These are phyloP conservation scores for Coregonus ussuriensis DNA, from an alignment of 2,797 vertebrate species.

Conservation along the genomic window DNA sequence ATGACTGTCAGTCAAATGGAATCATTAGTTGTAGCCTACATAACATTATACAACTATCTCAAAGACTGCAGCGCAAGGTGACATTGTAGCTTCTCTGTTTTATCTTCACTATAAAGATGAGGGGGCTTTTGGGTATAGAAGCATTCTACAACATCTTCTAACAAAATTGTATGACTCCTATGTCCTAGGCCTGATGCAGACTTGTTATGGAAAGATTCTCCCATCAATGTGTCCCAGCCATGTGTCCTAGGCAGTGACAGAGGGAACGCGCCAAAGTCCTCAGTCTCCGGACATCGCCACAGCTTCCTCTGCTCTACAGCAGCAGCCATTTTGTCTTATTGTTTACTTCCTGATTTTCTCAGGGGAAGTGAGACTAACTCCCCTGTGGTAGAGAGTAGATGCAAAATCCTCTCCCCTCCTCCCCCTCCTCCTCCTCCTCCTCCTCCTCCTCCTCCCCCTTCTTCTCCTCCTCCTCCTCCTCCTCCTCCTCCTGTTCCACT, in stretches of 20 bases:
- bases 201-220: background rate
- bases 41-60: background rate
- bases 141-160: background rate
- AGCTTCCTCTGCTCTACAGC: slow-evolving; percentile 2
- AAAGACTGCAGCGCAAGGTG: background rate
- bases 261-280: background rate
- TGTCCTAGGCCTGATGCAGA: background rate
- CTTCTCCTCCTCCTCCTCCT: background rate
- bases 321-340: slow-evolving; percentile 64
- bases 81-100: background rate
- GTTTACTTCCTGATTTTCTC: slow-evolving; percentile 41
- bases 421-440: background rate
- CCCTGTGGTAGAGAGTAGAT: slow-evolving; percentile 35
- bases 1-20: background rate
- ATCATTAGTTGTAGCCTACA: background rate
- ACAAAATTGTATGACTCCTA: background rate
- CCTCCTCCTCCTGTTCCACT: background rate
- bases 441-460: no score
- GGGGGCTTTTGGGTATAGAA: background rate
- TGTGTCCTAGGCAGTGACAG: background rate
- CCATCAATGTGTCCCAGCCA: background rate
- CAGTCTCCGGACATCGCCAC: background rate
- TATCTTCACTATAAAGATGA: background rate
- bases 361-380: slow-evolving; percentile 28
- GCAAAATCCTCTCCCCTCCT: slow-evolving; percentile 11